Percentiles rank a stretch among this genome's conserved stretches.
Evolutionary conservation across 2,797 vertebrate species (phyloP).

Genomic region (Eurystomus glaucurus): DNA sequence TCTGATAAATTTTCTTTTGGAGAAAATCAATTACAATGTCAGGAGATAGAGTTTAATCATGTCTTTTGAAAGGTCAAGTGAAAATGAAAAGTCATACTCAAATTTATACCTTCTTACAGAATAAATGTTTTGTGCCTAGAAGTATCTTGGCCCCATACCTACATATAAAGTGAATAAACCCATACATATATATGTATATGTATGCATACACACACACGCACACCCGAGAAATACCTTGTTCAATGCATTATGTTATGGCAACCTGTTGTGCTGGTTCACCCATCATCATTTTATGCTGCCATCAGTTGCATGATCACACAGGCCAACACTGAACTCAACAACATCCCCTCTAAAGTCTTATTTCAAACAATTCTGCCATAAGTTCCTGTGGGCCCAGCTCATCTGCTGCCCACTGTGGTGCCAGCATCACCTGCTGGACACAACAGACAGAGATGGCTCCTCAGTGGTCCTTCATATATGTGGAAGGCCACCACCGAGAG

Average conservation of each 20-base stretch:
- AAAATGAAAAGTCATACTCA: conserved; percentile 46
- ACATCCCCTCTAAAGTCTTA: too few species aligned
- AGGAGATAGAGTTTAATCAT: conserved; percentile 33
- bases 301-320: too few species aligned
- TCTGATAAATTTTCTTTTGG: conserved; percentile 33
- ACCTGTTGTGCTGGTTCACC: too few species aligned
- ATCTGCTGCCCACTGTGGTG: too few species aligned
- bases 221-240: background rate
- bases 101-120: background rate
- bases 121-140: background rate
- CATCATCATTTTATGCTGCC: too few species aligned
- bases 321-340: too few species aligned
- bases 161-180: background rate
- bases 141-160: background rate
- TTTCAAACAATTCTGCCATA: too few species aligned
- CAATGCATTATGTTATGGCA: background rate
- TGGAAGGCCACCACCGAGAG: too few species aligned
- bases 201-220: background rate
- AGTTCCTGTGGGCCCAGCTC: too few species aligned
- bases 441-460: too few species aligned
- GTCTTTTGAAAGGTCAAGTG: conserved; percentile 48
- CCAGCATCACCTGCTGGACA: too few species aligned
- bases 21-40: conserved; percentile 13
- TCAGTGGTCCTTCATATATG: too few species aligned
- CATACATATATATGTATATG: background rate